Base-by-base conservation (phyloP, 2,113 vertebrate genomes). In the Spermophilus dauricus region DNA sequence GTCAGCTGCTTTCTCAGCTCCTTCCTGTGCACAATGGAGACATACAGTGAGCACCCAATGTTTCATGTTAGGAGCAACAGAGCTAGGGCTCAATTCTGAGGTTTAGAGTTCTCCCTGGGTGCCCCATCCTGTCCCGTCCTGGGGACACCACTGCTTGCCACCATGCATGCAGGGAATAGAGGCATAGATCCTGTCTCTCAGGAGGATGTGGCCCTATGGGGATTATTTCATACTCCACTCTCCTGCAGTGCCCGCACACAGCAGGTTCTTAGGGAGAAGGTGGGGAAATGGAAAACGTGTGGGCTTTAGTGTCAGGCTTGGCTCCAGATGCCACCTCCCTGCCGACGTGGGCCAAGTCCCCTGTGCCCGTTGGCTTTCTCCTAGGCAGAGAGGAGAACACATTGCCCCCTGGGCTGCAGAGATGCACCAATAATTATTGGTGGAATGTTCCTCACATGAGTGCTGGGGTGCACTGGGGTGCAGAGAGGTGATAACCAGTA, bases 41-140 rank as follows among this genome's bases (percentile, higher is more conserved):
- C 5, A 14, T 0, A 28, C 5, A 53, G 70, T 3, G 2, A 7
- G 24, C 0, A 0, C 22, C 12, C 26, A 4, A 0, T 48, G 72
- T 72, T 81, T 76, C 11, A 0, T 10, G 61, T 28, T 32, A 9
- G 26, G 42, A 67, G 32, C 69, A 22, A 0, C 24, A 58, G 76
- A 30, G 67, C 26, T 28, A 17, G 58, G 61, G 24, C 48, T 34
- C 1, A 22, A 26, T 14, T 20, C 78, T 45, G 20, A 28, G 73
- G 12, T 14, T 58, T 63, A 42, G 48, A 39, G 3, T 73, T 48
- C 69, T 39, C 56, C 26, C 24, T 16, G 16, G 18, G 5, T 17
- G 24, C 8, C 56, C 61, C 9, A 4, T 22, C 42, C 14, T 14
- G 18, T n/a, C 2, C 5, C 45, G n/a, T 18, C 34, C 14, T 1